phyloP scores from a whole-genome alignment of 2,797 vertebrate genomes.

The Fundulus diaphanus region DNA sequence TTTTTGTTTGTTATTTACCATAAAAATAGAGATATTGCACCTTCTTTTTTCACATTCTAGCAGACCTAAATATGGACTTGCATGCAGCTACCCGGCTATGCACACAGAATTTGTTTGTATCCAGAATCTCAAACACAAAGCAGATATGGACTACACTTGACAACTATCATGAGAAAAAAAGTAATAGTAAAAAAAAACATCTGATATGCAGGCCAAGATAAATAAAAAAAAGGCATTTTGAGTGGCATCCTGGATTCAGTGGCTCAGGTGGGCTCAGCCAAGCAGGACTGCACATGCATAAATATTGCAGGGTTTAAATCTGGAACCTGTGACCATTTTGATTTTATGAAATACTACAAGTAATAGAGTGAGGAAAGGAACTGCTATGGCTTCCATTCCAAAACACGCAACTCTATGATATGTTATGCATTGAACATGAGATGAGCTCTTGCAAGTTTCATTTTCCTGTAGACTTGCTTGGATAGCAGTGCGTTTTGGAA shows the following conservation, averaged over 20 bases:
- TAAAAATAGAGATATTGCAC: not conserved
- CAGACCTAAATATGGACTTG: not conserved
- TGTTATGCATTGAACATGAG: slow-evolving; percentile 67
- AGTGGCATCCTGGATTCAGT: slow-evolving; percentile 20
- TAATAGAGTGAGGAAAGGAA: slow-evolving; percentile 36
- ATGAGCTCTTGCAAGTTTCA: slow-evolving; percentile 49
- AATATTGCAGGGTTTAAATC: slow-evolving; percentile 22
- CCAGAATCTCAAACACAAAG: not conserved
- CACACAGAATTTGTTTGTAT: not conserved
- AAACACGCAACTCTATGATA: slow-evolving; percentile 23
- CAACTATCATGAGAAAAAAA: not conserved
- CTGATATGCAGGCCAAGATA: slow-evolving; percentile 5
- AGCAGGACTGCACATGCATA: slow-evolving; percentile 8
- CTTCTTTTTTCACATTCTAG: not conserved
- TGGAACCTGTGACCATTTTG: slow-evolving; percentile 28
- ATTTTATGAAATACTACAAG: slow-evolving; percentile 37
- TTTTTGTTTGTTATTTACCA: not conserved
- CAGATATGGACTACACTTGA: not conserved
- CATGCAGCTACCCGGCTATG: not conserved
- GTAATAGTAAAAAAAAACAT: not conserved
- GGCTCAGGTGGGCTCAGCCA: slow-evolving; percentile 3
- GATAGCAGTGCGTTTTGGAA: slow-evolving; percentile 48
- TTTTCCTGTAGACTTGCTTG: slow-evolving; percentile 28
- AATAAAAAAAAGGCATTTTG: not conserved
- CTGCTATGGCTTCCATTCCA: slow-evolving; percentile 1